Conservation (phyloP, 2,797 vertebrate genomes). For the Calcarius lapponicus region DNA sequence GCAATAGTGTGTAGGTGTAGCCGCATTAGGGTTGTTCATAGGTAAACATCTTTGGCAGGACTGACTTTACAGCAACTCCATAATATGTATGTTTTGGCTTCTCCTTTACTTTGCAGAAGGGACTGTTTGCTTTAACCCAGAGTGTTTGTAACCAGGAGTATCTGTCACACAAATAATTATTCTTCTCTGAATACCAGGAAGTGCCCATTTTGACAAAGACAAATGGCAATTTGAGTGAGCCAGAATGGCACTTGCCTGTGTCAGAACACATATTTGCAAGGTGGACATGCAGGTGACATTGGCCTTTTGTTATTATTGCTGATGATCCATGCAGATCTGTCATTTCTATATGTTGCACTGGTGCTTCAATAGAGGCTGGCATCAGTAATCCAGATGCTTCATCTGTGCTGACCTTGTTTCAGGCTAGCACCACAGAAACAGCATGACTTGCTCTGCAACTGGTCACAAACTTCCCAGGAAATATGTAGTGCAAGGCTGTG, state of each 20-base stretch:
- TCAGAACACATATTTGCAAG: neutral
- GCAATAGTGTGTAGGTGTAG: neutral
- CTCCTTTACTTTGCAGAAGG: neutral
- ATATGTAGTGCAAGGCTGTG: neutral
- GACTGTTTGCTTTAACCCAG: neutral
- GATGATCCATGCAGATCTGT: neutral
- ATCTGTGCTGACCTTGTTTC: neutral
- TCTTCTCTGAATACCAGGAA: neutral
- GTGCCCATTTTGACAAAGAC: neutral
- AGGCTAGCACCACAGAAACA: neutral
- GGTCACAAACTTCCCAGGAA: neutral
- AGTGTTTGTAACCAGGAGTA: neutral
- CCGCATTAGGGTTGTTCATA: neutral
- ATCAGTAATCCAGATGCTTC: neutral
- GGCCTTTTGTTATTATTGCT: neutral
- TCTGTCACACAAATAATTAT: neutral
- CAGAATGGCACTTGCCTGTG: neutral
- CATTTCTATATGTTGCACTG: neutral
- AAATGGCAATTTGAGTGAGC: accelerated
- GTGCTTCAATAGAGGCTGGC: neutral
- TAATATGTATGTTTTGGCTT: neutral
- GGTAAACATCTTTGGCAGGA: neutral
- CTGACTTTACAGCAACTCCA: neutral
- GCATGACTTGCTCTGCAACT: neutral
- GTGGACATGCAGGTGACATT: neutral